A percentile compares a stretch with the other conserved stretches of the same genome.
These are phyloP conservation scores for Palythoa heliodiscus DNA, from an alignment of 92 coral and sea anemone species.

Conservation along the genomic window DNA sequence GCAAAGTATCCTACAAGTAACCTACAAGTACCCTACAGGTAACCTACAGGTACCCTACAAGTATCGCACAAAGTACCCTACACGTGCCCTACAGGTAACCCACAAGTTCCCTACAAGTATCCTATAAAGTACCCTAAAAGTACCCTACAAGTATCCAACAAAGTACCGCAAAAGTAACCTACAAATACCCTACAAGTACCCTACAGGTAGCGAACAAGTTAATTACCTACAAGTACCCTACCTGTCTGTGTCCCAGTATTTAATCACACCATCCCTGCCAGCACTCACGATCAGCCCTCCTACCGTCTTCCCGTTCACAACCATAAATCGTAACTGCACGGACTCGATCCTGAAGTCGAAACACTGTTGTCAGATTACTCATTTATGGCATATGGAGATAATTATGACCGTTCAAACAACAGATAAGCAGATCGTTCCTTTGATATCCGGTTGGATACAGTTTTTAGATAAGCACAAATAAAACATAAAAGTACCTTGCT, in stretches of 20 bases:
- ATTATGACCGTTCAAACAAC: too few relatives aligned
- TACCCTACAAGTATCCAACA: too few relatives aligned
- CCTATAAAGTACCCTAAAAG: too few relatives aligned
- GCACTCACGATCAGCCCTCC: conserved; percentile 89
- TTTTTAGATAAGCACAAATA: too few relatives aligned
- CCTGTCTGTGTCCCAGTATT: conserved; percentile 97
- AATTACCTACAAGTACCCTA: conserved; percentile 31
- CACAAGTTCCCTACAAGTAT: too few relatives aligned
- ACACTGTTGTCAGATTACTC: neutral
- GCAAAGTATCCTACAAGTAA: too few relatives aligned
- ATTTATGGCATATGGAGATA: neutral
- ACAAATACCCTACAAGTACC: neutral
- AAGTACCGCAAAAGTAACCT: too few relatives aligned
- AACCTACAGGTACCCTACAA: neutral
- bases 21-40: neutral
- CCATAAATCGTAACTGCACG: conserved; percentile 74
- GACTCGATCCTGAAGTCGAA: conserved; percentile 73
- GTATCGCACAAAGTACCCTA: too few relatives aligned
- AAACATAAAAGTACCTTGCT: conserved; percentile 63
- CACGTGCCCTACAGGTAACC: too few relatives aligned
- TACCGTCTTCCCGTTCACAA: conserved; percentile 88
- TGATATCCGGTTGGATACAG: too few relatives aligned
- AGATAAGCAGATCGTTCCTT: too few relatives aligned
- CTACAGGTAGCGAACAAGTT: neutral
- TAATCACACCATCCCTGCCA: conserved; percentile 92